Conservation (phyloP, 2,797 vertebrate species). For the Enteromius viviparus region DNA sequence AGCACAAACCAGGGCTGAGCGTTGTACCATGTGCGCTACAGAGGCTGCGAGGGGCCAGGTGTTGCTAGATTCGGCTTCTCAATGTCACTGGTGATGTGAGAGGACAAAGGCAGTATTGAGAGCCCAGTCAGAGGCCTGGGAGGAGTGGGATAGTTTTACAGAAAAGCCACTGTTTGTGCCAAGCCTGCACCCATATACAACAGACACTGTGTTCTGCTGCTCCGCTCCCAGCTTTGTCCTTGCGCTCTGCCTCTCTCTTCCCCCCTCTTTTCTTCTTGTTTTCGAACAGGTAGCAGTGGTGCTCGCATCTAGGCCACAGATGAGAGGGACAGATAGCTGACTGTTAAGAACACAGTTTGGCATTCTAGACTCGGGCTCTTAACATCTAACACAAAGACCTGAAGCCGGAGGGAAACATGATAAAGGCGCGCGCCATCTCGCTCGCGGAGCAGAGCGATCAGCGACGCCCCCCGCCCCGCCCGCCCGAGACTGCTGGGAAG, state of each 20-base stretch:
- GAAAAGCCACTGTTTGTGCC: slow-evolving; percentile 76
- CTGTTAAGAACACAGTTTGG: slow-evolving; percentile 67
- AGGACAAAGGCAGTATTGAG: slow-evolving; percentile 83
- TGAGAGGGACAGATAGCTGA: slow-evolving; percentile 73
- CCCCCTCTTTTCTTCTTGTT: slow-evolving; percentile 64
- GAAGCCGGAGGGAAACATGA: slow-evolving; percentile 59
- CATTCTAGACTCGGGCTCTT: slow-evolving; percentile 60
- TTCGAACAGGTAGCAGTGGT: slow-evolving; percentile 71
- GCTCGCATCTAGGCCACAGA: slow-evolving; percentile 69
- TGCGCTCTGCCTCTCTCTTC: slow-evolving; percentile 57
- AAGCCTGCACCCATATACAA: slow-evolving; percentile 78
- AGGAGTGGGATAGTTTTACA: slow-evolving; percentile 83
- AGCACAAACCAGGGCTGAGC: slow-evolving; percentile 18
- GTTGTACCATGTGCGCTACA: slow-evolving; percentile 45
- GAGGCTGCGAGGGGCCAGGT: slow-evolving; percentile 73
- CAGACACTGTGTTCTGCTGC: slow-evolving; percentile 82
- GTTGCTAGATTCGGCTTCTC: slow-evolving; percentile 77
- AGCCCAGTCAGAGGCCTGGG: slow-evolving; percentile 73
- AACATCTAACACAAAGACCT: slow-evolving; percentile 59
- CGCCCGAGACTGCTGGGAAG: slow-evolving; percentile 39
- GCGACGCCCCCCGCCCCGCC: slow-evolving; percentile 11
- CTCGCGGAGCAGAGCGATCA: slow-evolving; percentile 35
- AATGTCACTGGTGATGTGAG: slow-evolving; percentile 75
- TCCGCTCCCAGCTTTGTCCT: slow-evolving; percentile 77
- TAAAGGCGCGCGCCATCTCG: slow-evolving; percentile 40